These are phyloP conservation scores for Eulithis testata DNA, from an alignment of 2,888 invertebrate genomes.

Conservation along the genomic window DNA sequence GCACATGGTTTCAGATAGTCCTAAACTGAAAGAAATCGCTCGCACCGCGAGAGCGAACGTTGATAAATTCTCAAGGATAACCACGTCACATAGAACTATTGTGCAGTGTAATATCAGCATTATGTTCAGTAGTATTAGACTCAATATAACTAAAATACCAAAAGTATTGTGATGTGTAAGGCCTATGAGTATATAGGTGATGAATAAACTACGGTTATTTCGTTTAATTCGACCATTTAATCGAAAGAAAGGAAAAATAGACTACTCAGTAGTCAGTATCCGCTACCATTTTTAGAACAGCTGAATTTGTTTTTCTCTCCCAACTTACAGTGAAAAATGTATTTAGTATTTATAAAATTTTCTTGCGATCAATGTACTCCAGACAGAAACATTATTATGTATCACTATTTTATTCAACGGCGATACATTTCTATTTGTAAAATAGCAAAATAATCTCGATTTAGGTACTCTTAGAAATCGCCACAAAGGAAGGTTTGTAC, in stretches of 20 bases:
- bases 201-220: no score
- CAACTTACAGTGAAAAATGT: no score
- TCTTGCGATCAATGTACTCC: not conserved
- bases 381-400: not conserved
- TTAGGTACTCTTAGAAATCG: conserved; percentile 37
- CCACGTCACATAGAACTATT: not conserved
- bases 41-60: conserved; percentile 15
- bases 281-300: no score
- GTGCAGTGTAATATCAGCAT: not conserved
- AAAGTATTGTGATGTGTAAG: no score
- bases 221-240: no score
- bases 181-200: no score
- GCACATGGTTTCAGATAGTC: conserved; percentile 18
- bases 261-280: no score
- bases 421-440: conserved; percentile 27
- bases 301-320: no score
- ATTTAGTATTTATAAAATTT: not conserved
- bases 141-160: not conserved
- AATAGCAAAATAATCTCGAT: conserved; percentile 37
- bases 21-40: conserved; percentile 22
- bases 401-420: conserved; percentile 3
- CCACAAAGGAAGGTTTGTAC: conserved; percentile 38
- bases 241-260: no score
- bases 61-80: conserved; percentile 24
- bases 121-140: not conserved